Percentiles rank a stretch among this genome's conserved stretches.
phyloP scores from a whole-genome alignment of 2,113 vertebrate species.

The Gadus chalcogrammus region DNA sequence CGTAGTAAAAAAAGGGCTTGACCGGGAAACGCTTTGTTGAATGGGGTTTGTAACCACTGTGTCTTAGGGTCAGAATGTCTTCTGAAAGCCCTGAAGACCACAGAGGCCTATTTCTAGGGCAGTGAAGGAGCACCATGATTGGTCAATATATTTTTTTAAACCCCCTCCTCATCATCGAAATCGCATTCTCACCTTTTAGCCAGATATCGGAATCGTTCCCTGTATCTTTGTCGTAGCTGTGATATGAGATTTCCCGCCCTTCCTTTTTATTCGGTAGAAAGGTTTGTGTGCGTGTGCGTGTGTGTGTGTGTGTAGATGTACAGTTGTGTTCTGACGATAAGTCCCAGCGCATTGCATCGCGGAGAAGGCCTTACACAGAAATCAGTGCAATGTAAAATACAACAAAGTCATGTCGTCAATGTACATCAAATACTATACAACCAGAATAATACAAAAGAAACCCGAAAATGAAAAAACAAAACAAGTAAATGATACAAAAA shows the following conservation, averaged over 20 bases:
- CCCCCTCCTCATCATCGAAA: constrained; percentile 2
- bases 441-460: constrained; percentile 74
- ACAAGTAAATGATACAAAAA: constrained; percentile 36
- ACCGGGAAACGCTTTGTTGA: too few species aligned
- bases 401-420: constrained; percentile 86
- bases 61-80: background rate
- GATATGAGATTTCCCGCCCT: constrained; percentile 26
- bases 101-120: constrained; percentile 29
- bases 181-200: constrained; percentile 33
- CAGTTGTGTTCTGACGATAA: background rate
- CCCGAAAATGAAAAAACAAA: constrained; percentile 45
- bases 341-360: constrained; percentile 40
- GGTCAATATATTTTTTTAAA: constrained; percentile 2
- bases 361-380: constrained; percentile 72
- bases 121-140: constrained; percentile 54
- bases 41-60: constrained; percentile 21
- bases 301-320: constrained; percentile 12
- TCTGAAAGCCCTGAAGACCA: background rate
- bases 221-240: constrained; percentile 4
- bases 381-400: constrained; percentile 97
- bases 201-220: constrained; percentile 15
- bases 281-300: background rate
- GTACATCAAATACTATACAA: constrained; percentile 99
- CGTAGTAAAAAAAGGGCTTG: too few species aligned
- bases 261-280: background rate